Evolutionary conservation across 2,888 invertebrate species (phyloP), one percentile per base, ranked within the genome.

Genomic region (Serrognathus titanus): DNA sequence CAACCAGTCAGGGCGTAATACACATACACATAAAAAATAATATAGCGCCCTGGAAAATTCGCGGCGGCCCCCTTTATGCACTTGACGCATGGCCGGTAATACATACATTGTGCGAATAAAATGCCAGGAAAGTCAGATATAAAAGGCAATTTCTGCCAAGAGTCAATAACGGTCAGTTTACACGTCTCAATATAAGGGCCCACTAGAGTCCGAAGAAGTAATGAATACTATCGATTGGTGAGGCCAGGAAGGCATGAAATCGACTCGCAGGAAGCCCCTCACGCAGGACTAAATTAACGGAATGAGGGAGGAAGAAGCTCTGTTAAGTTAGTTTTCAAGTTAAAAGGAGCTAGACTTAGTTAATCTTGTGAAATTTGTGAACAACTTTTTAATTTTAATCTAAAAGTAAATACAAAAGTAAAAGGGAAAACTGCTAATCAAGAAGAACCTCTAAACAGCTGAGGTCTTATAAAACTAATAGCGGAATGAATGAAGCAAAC

Each of bases 101-200:
- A 53, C 57, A 63, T 60, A 58, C 65, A 62, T 64, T 61, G 63
- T 51, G 54, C 48, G 63, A 66, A 62, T 62, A 66, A 69, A 67
- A 31, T 65, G 64, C 63, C 63, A 62, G 66, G 64, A 67, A 69
- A 66, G 65, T 66, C 61, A 60, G 69, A 68, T 70, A 71, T 71
- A 71, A 71, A 70, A 69, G 71, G 65, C 71, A 69, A 71, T 72
- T 69, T 63, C 65, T 66, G 69, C 64, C 68, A 65, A 71, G 69
- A 72, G 72, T 72, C 71, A 71, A 72, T 72, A 72, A 72, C 70
- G 72, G 71, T 70, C 71, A 71, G 70, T 72, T 72, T 71, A 72
- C 72, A 72, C 72, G 73, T 72, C 69, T 70, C 70, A 68, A 66
- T 70, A 69, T 68, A 71, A 72, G 69, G 65, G 59, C 69, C 69